Base-by-base conservation (phyloP, 1,140 invertebrate species). In the Periplaneta americana region DNA sequence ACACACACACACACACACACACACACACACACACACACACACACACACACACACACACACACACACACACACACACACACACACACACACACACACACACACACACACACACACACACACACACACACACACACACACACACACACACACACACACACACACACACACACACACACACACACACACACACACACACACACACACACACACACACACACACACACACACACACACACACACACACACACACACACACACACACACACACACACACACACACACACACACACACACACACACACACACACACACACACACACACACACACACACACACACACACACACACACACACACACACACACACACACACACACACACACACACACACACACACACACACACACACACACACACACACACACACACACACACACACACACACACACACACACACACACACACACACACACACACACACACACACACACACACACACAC, bases 61-160 rank as follows among this genome's bases (percentile, higher is more conserved):
- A 81, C 82, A 84, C 80, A 85, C 84, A 83, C 81, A 82, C 80
- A 85, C 85, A 84, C 85, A 86, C 84, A 84, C 84, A 86, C 84
- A 85, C 82, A 84, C 82, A 86, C 83, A 85, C 83, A 85, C 84
- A 86, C 84, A 84, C 83, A 86, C 83, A 85, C 84, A 86, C 83
- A 85, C 84, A 86, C 84, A 84, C 85, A 86, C 84, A 85, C 84
- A 85, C 84, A 84, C 83, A 85, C 84, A 85, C 83, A 84, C 57
- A 85, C 82, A 84, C 79, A 84, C 83, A 84, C 82, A 84, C 82
- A 84, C 83, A 84, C 84, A 83, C 80, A 85, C 80, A 83, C 80
- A 82, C 81, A 82, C 81, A 82, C 81, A 82, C 81, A 82, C 81
- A 82, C 81, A 82, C 81, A 82, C 81, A 82, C 81, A 82, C 81